Evolutionary conservation across 2,888 invertebrate species (phyloP).

Genomic region (Mylabris sibirica): DNA sequence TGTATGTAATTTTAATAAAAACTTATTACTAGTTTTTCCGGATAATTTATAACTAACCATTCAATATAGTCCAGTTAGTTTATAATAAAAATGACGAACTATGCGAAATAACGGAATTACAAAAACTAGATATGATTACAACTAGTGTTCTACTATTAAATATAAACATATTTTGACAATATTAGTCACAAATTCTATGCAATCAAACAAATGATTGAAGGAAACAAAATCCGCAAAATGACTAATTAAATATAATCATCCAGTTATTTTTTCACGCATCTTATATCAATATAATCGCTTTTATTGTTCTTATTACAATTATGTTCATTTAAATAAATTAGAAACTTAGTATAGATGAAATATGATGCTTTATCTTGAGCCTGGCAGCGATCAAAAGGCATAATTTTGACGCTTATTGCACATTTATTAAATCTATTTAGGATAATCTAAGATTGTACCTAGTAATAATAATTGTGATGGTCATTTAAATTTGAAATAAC

Average conservation of each 20-base stretch:
- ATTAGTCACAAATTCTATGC: not conserved
- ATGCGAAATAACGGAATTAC: slow-evolving; percentile 16
- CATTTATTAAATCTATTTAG: slow-evolving; percentile 11
- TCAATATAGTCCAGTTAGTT: slow-evolving; percentile 17
- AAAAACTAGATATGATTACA: slow-evolving; percentile 9
- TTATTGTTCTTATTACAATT: not conserved
- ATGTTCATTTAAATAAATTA: no score
- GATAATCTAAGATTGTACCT: not conserved
- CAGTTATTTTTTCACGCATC: not conserved
- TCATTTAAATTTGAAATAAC: not conserved
- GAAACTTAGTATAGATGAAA: not conserved
- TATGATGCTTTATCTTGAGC: not conserved
- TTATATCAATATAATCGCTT: slow-evolving; percentile 12
- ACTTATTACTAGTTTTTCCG: slow-evolving; percentile 15
- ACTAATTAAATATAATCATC: not conserved
- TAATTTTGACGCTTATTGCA: slow-evolving; percentile 20
- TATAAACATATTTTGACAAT: not conserved
- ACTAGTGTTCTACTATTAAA: not conserved
- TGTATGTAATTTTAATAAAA: not conserved
- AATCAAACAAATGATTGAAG: not conserved
- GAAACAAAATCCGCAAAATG: not conserved
- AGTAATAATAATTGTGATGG: not conserved
- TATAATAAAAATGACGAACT: slow-evolving; percentile 13
- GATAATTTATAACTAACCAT: slow-evolving; percentile 11
- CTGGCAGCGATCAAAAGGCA: slow-evolving; percentile 13